Base-by-base conservation (phyloP, 2,888 invertebrate genomes). In the Panopea generosa region DNA sequence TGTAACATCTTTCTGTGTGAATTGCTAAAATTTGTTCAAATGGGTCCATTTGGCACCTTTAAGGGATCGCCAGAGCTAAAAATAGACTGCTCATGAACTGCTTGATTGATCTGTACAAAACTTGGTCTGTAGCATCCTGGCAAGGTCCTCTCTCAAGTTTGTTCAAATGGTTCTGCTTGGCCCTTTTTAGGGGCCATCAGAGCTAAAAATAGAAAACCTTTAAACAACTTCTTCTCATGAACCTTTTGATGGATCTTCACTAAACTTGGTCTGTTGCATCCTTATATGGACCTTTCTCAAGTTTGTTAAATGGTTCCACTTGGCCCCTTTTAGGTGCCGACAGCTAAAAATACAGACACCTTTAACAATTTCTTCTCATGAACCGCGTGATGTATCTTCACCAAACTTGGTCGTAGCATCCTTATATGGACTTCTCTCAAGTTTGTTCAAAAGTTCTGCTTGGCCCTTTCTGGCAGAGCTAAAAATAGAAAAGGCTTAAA, bases 201-300 rank as follows among this genome's bases (percentile, higher is more conserved):
- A 40, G 40, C 40, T 40, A 40, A 40, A 40, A 40, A 7, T 11
- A 16, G 16, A 40, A 40, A 11, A 16, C 16, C 40, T 40, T 40
- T 40, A 40, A 40, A 40, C 40, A 40, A 16, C 40, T 40, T 40
- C 40, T 40, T 40, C 40, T 40, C 40, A 40, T 40, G 40, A 40
- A 40, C 40, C 16, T 40, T 11, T 16, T 11, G 7, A 40, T 40
- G 40, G 40, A 40, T 40, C 40, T 16, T 40, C 40, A 40, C 40
- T 16, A 40, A 7, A 40, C 40, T 40, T 11, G 40, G 40, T 40
- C 40, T 40, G n/a, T n/a, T n/a, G n/a, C n/a, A n/a, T n/a, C n/a
- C n/a, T n/a, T n/a, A n/a, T n/a, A n/a, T n/a, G n/a, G n/a, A n/a
- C n/a, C n/a, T n/a, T n/a, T n/a, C n/a, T n/a, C n/a, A n/a, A n/a